Percentiles rank a stretch among this genome's conserved stretches.
phyloP scores from a whole-genome alignment of 2,888 invertebrate genomes.

The Ariolimax columbianus region DNA sequence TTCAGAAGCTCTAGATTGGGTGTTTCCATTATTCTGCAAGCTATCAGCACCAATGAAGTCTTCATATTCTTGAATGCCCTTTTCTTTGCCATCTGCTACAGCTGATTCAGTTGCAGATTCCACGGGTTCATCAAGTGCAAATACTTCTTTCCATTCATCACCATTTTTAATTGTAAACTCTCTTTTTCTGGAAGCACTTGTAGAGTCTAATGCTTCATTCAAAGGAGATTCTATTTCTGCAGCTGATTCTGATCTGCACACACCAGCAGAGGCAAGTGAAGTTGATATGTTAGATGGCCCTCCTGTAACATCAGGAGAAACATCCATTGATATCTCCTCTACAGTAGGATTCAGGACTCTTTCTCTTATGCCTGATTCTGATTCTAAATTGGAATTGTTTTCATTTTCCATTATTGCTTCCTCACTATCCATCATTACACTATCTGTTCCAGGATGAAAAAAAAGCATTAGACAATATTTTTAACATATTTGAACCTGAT shows the following conservation, averaged over 20 bases:
- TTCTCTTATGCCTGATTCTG: conserved; percentile 30
- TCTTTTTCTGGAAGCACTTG: not conserved
- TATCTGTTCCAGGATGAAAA: not conserved
- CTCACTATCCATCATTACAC: conserved; percentile 45
- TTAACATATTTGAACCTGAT: not conserved
- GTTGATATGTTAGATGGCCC: not conserved
- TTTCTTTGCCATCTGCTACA: not conserved
- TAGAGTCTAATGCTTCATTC: not conserved
- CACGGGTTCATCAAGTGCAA: not conserved
- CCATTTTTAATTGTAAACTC: not conserved
- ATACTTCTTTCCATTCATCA: conserved; percentile 22
- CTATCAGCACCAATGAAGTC: conserved; percentile 23
- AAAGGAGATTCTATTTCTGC: not conserved
- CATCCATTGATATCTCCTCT: not conserved
- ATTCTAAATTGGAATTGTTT: conserved; percentile 53
- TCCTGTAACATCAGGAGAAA: not conserved
- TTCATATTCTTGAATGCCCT: not conserved
- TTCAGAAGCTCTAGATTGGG: not conserved
- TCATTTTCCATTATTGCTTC: conserved; percentile 56
- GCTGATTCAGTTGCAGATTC: not conserved
- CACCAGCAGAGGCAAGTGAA: not conserved
- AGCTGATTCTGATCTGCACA: not conserved
- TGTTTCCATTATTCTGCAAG: conserved; percentile 2
- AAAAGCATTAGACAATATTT: not conserved
- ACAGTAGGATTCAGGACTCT: not conserved